A percentile compares a stretch with the other conserved stretches of the same genome.
Conservation (phyloP, 2,888 invertebrate genomes). For the Machimus atricapillus region DNA sequence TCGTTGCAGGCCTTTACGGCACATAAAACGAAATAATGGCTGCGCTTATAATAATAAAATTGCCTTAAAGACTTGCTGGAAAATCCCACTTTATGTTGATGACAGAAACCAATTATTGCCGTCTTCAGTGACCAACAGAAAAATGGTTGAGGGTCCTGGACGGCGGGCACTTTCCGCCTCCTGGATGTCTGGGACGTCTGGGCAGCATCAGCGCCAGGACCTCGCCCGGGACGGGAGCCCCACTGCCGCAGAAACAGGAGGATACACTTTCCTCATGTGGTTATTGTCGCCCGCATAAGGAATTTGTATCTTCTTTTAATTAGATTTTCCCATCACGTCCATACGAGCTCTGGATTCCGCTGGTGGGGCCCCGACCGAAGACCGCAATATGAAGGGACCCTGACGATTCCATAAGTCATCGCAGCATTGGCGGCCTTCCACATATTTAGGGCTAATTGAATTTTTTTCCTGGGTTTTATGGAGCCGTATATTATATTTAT, state of each 20-base stretch:
- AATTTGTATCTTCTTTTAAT: slow-evolving; percentile 48
- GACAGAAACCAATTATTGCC: slow-evolving; percentile 34
- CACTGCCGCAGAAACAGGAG: background rate
- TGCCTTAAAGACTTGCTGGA: slow-evolving; percentile 28
- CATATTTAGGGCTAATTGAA: slow-evolving; percentile 29
- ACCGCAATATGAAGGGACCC: background rate
- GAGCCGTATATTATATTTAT: slow-evolving; percentile 29
- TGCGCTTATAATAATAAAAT: slow-evolving; percentile 37
- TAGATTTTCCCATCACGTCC: slow-evolving; percentile 48
- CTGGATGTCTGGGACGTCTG: background rate
- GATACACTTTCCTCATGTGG: slow-evolving; percentile 4
- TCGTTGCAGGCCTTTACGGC: slow-evolving; percentile 24
- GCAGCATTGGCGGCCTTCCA: slow-evolving; percentile 1
- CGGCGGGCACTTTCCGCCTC: background rate
- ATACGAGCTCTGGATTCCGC: slow-evolving; percentile 25
- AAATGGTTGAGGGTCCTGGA: slow-evolving; percentile 27
- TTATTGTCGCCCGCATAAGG: slow-evolving; percentile 4
- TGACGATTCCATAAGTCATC: slow-evolving; percentile 19
- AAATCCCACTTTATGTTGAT: slow-evolving; percentile 37
- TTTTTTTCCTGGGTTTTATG: slow-evolving; percentile 36
- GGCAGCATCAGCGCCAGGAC: background rate
- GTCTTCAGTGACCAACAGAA: slow-evolving; percentile 34
- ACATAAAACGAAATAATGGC: slow-evolving; percentile 34
- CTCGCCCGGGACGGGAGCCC: background rate
- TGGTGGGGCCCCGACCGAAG: slow-evolving; percentile 23